Evolutionary conservation across 2,113 vertebrate species (phyloP).

Genomic region (Rhodinocichla rosea): DNA sequence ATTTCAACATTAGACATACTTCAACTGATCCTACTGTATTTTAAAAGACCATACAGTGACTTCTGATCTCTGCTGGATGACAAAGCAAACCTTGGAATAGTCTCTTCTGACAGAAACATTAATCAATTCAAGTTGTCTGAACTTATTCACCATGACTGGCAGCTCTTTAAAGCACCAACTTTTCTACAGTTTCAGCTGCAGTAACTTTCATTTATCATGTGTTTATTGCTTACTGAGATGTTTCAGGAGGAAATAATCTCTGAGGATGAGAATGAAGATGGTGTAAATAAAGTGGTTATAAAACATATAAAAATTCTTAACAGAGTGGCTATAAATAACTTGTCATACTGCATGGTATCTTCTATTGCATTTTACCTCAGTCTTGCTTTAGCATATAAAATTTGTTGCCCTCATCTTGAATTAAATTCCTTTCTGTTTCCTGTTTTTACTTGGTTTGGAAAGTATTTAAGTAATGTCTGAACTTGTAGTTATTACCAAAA

Average conservation of each 20-base stretch:
- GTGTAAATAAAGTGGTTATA: neutral
- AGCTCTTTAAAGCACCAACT: neutral
- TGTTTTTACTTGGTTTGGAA: neutral
- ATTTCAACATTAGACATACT: neutral
- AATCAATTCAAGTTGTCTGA: neutral
- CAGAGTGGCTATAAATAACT: neutral
- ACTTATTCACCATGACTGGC: neutral
- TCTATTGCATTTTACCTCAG: neutral
- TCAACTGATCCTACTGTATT: neutral
- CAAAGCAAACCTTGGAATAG: neutral
- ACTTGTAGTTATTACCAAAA: neutral
- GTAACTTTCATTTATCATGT: neutral
- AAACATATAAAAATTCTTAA: neutral
- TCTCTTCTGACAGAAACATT: neutral
- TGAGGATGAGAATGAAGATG: neutral
- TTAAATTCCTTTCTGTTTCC: neutral
- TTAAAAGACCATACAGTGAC: neutral
- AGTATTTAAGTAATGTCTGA: neutral
- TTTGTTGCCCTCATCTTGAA: neutral
- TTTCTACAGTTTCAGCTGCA: neutral
- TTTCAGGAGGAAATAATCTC: neutral
- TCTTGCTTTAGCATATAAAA: neutral
- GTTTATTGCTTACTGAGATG: neutral
- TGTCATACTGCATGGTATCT: neutral
- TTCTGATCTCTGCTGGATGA: conserved; percentile 18